These are phyloP conservation scores for Mythimna vitellina DNA, from an alignment of 2,888 invertebrate species.

Conservation along the genomic window DNA sequence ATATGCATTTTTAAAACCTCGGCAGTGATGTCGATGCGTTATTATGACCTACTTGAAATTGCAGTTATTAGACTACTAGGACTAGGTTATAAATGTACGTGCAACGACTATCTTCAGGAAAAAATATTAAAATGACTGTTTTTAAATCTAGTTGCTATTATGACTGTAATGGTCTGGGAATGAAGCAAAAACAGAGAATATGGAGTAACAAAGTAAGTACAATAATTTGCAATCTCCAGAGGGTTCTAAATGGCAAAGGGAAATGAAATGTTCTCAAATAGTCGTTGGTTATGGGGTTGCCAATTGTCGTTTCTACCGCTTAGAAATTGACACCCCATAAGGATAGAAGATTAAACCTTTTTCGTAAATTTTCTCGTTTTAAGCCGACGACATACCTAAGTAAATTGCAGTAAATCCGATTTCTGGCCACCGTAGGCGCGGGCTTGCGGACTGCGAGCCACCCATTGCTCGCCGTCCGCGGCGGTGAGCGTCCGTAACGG, in stretches of 20 bases:
- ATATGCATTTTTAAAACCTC: constrained; percentile 51
- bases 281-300: constrained; percentile 25
- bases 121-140: constrained; percentile 2
- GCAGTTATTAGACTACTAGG: constrained; percentile 48
- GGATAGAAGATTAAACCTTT: background rate
- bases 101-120: constrained; percentile 9
- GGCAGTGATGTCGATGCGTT: constrained; percentile 26
- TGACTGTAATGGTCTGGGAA: constrained; percentile 31
- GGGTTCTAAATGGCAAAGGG: constrained; percentile 34
- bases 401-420: constrained; percentile 30
- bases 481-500: too few relatives aligned
- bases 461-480: too few relatives aligned
- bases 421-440: too few relatives aligned
- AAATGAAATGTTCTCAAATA: constrained; percentile 44
- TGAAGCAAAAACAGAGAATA: constrained; percentile 14
- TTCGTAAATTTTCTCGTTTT: background rate
- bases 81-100: constrained; percentile 26
- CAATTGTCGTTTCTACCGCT: constrained; percentile 17
- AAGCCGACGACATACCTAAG: background rate
- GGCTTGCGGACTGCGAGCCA: too few relatives aligned
- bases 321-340: constrained; percentile 17
- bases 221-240: constrained; percentile 38
- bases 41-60: constrained; percentile 51
- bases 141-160: constrained; percentile 33
- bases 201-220: constrained; percentile 9